These are phyloP conservation scores for Acrossocheilus fasciatus DNA, from an alignment of 2,797 vertebrate genomes.

Conservation along the genomic window DNA sequence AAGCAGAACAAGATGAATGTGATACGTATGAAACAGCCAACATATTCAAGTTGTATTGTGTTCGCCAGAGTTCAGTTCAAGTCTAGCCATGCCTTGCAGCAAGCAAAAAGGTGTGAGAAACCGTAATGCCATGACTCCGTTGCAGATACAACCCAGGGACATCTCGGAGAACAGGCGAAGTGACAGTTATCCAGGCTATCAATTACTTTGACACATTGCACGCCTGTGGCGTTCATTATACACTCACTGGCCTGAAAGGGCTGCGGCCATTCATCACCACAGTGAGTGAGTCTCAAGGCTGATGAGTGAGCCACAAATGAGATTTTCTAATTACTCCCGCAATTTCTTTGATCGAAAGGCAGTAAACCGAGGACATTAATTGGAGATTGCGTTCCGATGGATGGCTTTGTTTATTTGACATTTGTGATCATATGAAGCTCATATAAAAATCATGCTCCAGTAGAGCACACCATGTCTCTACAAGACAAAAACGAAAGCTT, in stretches of 20 bases:
- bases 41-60: background rate
- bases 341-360: slow-evolving; percentile 50
- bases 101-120: slow-evolving; percentile 36
- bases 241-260: slow-evolving; percentile 38
- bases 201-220: slow-evolving; percentile 47
- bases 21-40: background rate
- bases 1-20: background rate
- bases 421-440: slow-evolving; percentile 13
- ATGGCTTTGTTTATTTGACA: slow-evolving; percentile 35
- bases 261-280: slow-evolving; percentile 54
- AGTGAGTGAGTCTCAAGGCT: slow-evolving; percentile 46
- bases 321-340: slow-evolving; percentile 53
- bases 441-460: background rate
- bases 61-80: background rate
- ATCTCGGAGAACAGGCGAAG: slow-evolving; percentile 32
- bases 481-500: background rate
- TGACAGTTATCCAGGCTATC: slow-evolving; percentile 55
- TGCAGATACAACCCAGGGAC: slow-evolving; percentile 33
- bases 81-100: slow-evolving; percentile 29
- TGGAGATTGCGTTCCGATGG: slow-evolving; percentile 50
- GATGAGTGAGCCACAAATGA: slow-evolving; percentile 39
- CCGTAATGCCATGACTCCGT: background rate
- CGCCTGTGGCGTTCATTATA: slow-evolving; percentile 34
- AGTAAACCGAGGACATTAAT: slow-evolving; percentile 52
- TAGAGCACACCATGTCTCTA: background rate